These are phyloP conservation scores for Myzus persicae DNA, from an alignment of 1,140 invertebrate species.

Conservation along the genomic window DNA sequence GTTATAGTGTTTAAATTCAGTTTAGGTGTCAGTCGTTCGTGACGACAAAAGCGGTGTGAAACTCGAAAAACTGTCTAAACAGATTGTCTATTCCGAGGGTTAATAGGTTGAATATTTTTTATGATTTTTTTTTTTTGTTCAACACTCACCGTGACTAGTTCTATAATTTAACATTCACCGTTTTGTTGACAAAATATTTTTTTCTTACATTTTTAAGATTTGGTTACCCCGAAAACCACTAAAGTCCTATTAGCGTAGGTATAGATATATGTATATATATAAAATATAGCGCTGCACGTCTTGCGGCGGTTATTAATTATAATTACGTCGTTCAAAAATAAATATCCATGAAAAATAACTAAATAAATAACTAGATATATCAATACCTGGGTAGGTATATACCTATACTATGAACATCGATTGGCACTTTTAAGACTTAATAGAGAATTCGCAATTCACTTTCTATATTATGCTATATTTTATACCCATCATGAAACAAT, in stretches of 20 bases:
- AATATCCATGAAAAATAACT: neutral
- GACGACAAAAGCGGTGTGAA: slow-evolving; percentile 51
- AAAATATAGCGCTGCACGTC: neutral
- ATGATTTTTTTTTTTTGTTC: neutral
- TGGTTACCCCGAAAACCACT: neutral
- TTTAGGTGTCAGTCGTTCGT: slow-evolving; percentile 50
- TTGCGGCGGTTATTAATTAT: neutral
- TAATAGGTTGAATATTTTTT: slow-evolving; percentile 14
- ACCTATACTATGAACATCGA: neutral
- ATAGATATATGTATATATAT: neutral
- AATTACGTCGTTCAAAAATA: neutral
- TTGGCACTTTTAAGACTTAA: neutral
- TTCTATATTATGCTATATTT: neutral
- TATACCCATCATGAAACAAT: neutral
- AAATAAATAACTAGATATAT: neutral
- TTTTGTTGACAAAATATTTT: slow-evolving; percentile 28
- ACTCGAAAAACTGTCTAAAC: slow-evolving; percentile 46
- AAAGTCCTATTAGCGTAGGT: neutral
- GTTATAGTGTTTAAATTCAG: slow-evolving; percentile 38
- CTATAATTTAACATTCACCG: slow-evolving; percentile 22
- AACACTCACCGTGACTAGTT: slow-evolving; percentile 42
- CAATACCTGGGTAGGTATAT: neutral
- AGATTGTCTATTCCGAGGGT: neutral
- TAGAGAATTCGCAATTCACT: neutral
- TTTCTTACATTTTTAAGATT: neutral